Conservation (phyloP, 2,888 invertebrate genomes). For the Drosophila lutescens region DNA sequence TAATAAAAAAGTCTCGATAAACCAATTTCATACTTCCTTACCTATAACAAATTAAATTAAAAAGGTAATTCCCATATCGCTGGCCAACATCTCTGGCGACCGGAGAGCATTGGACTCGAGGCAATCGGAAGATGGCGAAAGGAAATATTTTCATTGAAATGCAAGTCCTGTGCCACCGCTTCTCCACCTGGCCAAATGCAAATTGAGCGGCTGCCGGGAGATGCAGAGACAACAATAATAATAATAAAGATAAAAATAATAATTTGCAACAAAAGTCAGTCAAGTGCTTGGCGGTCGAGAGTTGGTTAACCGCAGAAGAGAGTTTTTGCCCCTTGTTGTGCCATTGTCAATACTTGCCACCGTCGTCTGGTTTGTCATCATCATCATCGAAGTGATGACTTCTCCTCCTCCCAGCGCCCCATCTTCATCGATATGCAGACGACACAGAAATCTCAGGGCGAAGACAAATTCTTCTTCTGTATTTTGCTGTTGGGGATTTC, state of each 20-base stretch:
- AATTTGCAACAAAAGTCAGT: conserved; percentile 76
- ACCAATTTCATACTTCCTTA: conserved; percentile 5
- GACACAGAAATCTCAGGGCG: conserved; percentile 45
- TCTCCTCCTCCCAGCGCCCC: not conserved
- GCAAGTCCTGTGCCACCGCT: conserved; percentile 62
- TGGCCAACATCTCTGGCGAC: conserved; percentile 18
- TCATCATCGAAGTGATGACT: conserved; percentile 25
- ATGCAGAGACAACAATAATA: conserved; percentile 30
- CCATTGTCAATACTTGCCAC: conserved; percentile 69
- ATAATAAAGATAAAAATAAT: conserved; percentile 59
- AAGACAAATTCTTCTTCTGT: conserved; percentile 22
- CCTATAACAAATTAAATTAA: conserved; percentile 22
- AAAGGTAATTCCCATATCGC: conserved; percentile 28
- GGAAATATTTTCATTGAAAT: conserved; percentile 74
- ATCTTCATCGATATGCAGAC: conserved; percentile 67
- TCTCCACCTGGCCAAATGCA: conserved; percentile 61
- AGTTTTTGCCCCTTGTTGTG: conserved; percentile 19
- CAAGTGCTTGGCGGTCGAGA: conserved; percentile 60
- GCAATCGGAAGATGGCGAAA: conserved; percentile 34
- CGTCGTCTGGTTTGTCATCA: conserved; percentile 23
- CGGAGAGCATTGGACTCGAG: conserved; percentile 58
- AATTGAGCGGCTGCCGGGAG: conserved; percentile 46
- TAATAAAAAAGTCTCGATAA: not conserved
- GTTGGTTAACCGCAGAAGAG: conserved; percentile 43
- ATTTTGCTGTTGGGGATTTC: conserved; percentile 16